Conservation (phyloP, 2,113 vertebrate genomes). For the Nanorana parkeri region DNA sequence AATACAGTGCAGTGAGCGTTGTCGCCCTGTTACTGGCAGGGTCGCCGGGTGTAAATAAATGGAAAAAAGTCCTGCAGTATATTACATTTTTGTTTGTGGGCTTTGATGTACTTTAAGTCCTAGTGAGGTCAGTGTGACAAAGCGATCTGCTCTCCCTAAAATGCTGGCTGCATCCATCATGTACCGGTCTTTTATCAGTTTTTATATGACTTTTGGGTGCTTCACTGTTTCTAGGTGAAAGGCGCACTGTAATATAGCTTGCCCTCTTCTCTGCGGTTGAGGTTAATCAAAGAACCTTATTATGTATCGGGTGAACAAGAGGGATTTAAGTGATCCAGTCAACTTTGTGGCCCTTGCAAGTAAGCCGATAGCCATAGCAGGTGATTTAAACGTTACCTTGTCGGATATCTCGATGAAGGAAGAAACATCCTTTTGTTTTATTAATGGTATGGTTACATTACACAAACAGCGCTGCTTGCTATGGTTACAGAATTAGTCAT, state of each 20-base stretch:
- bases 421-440: conserved; percentile 12
- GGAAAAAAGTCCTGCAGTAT: no score
- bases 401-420: conserved; percentile 7
- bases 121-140: no score
- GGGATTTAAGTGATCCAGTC: not conserved
- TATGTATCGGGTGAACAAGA: not conserved
- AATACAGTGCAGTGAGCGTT: no score
- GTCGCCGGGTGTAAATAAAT: no score
- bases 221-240: not conserved
- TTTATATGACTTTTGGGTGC: not conserved
- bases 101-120: no score
- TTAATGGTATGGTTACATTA: conserved; percentile 42
- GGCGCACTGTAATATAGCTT: no score
- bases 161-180: no score
- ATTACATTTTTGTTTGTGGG: no score
- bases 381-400: not conserved
- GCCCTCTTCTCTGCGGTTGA: no score
- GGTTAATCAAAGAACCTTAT: not conserved
- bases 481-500: conserved; percentile 27
- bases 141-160: no score
- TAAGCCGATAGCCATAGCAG: conserved; percentile 25
- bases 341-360: not conserved
- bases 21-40: no score
- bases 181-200: no score
- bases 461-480: conserved; percentile 27